Conservation (phyloP, 1,140 invertebrate species). For the Oppia nitens region DNA sequence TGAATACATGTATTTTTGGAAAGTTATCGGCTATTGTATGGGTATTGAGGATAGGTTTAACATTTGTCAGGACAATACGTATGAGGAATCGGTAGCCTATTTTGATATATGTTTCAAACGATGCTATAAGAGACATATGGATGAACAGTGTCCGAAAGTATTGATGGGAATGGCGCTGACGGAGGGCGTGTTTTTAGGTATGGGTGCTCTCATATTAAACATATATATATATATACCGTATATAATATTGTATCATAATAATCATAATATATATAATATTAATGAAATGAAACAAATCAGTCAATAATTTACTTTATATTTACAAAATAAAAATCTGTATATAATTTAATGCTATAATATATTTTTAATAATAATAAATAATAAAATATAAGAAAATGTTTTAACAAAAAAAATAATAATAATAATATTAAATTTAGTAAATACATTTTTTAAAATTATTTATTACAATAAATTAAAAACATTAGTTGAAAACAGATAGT, state of each 20-base stretch:
- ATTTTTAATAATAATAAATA: too few species aligned
- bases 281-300: background rate
- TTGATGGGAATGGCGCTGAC: conserved; percentile 9
- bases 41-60: conserved; percentile 60
- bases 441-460: too few species aligned
- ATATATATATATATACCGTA: too few species aligned
- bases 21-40: conserved; percentile 54
- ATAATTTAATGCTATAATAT: too few species aligned
- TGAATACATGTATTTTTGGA: conserved; percentile 63
- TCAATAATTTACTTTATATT: background rate
- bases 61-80: conserved; percentile 29
- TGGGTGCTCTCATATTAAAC: background rate
- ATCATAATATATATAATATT: too few species aligned
- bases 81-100: conserved; percentile 9
- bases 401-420: too few species aligned
- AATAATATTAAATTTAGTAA: too few species aligned
- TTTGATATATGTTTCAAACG: conserved; percentile 15
- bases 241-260: too few species aligned
- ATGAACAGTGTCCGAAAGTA: conserved; percentile 5
- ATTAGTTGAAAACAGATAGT: too few species aligned
- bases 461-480: too few species aligned
- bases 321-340: background rate
- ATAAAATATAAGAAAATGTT: too few species aligned
- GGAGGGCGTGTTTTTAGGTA: conserved; percentile 14
- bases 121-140: conserved; percentile 13